Evolutionary conservation across 2,888 invertebrate species (phyloP), one percentile per base, ranked within the genome.

Genomic region (Ophion costatus): DNA sequence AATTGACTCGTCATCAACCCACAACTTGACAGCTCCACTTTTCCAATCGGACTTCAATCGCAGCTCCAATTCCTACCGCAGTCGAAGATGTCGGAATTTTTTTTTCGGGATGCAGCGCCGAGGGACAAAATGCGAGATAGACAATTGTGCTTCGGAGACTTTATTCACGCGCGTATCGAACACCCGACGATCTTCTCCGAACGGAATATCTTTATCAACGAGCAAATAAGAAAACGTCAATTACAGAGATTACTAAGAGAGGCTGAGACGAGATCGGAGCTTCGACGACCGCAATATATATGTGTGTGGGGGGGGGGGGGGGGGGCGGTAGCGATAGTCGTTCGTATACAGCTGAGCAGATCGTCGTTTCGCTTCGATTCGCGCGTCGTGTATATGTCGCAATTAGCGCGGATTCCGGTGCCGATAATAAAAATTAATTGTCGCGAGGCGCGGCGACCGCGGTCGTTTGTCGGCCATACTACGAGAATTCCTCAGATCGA

Each of bases 341-440:
- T 66, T 77, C 38, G 17, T 64, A 80, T 66, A 59, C 61, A 59
- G 45, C 64, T 56, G 76, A 82, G 80, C 29, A 73, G 76, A 71
- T 80, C 69, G 81, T 67, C 71, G 74, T 75, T 70, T 79, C 66
- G 67, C 71, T 75, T 77, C 86, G 86, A 86, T 85, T 86, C 85
- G 84, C 88, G 89, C 89, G 51, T 51, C 17, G 14, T 11, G 51
- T 90, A 89, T 88, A 89, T 88, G 86, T 88, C 81, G 88, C 88
- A 89, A 90, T 89, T 90, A 90, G 86, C 86, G 88, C 87, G 87
- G 86, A 89, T 89, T 89, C 89, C 86, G 82, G 87, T 80, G 84
- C 76, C 84, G 87, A 89, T 89, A 87, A 90, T 90, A 89, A 90
- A 90, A 90, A 89, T 89, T 89, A 89, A 90, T 90, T 86, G 89